These are phyloP conservation scores for Rhyzopertha dominica DNA, from an alignment of 1,140 invertebrate species.

Conservation along the genomic window DNA sequence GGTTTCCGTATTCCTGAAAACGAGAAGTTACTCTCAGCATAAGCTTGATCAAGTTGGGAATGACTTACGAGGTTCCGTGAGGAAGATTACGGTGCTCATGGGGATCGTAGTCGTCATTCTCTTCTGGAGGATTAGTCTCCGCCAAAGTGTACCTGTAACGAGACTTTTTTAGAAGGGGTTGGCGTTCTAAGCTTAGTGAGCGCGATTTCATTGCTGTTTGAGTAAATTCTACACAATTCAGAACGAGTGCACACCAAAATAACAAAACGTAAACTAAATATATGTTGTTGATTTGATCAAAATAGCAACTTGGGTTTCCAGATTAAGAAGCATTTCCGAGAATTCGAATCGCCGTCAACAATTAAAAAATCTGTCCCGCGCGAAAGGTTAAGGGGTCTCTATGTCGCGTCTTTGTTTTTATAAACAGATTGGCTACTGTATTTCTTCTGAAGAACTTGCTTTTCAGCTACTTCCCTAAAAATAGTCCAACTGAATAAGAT, in stretches of 20 bases:
- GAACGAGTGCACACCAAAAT: slow-evolving; percentile 1
- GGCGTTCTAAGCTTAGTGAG: slow-evolving; percentile 6
- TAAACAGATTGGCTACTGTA: too few species aligned
- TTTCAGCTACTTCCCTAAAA: too few species aligned
- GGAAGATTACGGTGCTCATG: slow-evolving; percentile 42
- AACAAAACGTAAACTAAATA: background rate
- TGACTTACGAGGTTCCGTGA: slow-evolving; percentile 46
- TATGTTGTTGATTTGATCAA: background rate
- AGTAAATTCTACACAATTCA: background rate
- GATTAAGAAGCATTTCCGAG: too few species aligned
- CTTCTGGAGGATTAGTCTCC: slow-evolving; percentile 25
- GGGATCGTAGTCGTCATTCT: slow-evolving; percentile 44
- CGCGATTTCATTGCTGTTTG: slow-evolving; percentile 9
- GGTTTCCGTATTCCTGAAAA: slow-evolving; percentile 57
- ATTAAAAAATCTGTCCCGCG: too few species aligned
- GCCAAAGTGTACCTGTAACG: slow-evolving; percentile 20
- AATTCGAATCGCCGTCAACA: too few species aligned
- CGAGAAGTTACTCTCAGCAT: slow-evolving; percentile 3
- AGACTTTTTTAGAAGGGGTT: slow-evolving; percentile 13
- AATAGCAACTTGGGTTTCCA: too few species aligned
- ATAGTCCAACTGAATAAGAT: too few species aligned
- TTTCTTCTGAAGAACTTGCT: too few species aligned
- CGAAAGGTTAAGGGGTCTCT: too few species aligned
- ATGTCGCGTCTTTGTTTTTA: too few species aligned
- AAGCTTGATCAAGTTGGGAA: slow-evolving; percentile 5